Evolutionary conservation across 2,797 vertebrate species (phyloP), one percentile per base, ranked within the genome.

Genomic region (Bucorvus abyssinicus): DNA sequence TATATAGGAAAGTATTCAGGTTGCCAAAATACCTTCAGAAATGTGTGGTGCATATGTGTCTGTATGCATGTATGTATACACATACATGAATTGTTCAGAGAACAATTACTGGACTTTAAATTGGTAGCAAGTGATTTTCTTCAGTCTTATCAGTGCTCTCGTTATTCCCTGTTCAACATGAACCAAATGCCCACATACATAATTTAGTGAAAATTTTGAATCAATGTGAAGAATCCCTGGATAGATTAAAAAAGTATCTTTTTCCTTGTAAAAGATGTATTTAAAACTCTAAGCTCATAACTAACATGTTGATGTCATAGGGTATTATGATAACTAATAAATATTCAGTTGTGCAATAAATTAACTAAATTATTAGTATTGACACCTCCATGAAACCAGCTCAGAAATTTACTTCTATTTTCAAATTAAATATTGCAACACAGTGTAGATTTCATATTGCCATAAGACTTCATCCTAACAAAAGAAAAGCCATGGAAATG

Each of bases 21-120:
- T 91, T 95, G 95, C 93, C 94, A 96, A 96, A 97, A 95, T 91
- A 93, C 90, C 92, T 94, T 87, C 73, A 73, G 64, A 93, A 75
- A 92, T 5, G 23, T 19, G 42, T 45, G 79, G 56, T 13, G 2
- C 26, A 26, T 16, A 15, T 44, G 22, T 63, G 38, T 26, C 47
- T 30, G 6, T 50, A 45, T 17, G 32, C 56, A 52, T 7, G 13
- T 26, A 29, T 4, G 5, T 34, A 32, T 38, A 36, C 23, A 52
- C 9, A 71, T 27, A 59, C 7, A 60, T 0, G 0, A 32, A 59
- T 60, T 59, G 19, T 73, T 88, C 55, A 73, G 11, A 69, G 17
- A 84, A 56, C 16, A 64, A 38, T 61, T 40, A 59, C 14, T 60
- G 45, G 23, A 52, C 59, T 73, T 61, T 68, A 60, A 73, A 22